Evolutionary conservation across 2,888 invertebrate genomes (phyloP), one percentile per base, ranked within the genome.

Genomic region (Drosophila conformis): DNA sequence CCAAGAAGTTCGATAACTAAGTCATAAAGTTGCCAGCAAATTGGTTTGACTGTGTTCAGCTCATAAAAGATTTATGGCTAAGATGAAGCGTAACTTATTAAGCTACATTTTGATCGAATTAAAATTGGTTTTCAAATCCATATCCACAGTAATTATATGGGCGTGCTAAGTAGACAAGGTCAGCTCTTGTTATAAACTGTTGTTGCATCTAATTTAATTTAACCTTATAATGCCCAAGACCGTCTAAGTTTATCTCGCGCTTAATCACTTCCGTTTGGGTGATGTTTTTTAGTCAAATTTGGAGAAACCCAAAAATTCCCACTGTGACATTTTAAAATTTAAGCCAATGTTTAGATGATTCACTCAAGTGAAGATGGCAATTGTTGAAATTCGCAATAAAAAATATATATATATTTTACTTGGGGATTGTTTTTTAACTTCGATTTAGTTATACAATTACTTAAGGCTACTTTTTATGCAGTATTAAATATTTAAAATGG

Each of bases 1-100:
- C 56, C 38, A 25, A 18, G 40, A 76, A 71, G 60, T 71, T 60
- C 15, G 7, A 7, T 42, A 42, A 25, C 74, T 69, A 61, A 61
- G 49, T 31, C 67, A 54, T 42, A 58, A 31, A 31, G 42, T 49
- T 56, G 56, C 35, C 29, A 31, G 7, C 10, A 46, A 18, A 5
- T 13, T 25, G 2, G 10, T 11, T 31, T 15, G 31, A 21, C 1
- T 27, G 15, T 13, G 33, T 7, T 27, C 11, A 6, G 33, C 33
- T n/a, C 7, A 21, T 4, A n/a, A 33, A 35, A 53, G 15, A 15
- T 4, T 15, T 8, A 21, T 3, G 6, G 2, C 21, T 11, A 35
- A 18, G 6, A n/a, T 8, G 6, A 33, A 21, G n/a, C n/a, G 1
- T 1, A 52, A 21, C 8, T 2, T 8, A 25, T 25, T 15, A 46